Conservation (phyloP, 2,888 invertebrate genomes). For the Anagyrus pseudococci region DNA sequence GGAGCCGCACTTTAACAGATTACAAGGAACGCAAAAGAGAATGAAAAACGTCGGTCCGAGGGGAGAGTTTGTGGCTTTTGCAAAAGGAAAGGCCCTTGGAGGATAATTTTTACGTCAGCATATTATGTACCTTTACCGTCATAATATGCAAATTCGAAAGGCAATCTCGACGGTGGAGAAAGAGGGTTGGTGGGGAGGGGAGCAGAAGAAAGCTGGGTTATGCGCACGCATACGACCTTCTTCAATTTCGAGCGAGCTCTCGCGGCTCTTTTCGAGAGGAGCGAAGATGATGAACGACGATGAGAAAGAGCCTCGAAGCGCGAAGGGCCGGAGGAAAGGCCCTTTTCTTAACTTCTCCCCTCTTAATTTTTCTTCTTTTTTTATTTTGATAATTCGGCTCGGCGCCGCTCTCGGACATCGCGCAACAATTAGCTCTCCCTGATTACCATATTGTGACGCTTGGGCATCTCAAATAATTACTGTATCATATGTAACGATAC, state of each 20-base stretch:
- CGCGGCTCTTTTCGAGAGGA: background rate
- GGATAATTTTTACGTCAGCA: conserved; percentile 33
- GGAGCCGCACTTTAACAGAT: conserved; percentile 7
- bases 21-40: conserved; percentile 3
- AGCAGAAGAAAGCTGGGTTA: too few relatives aligned
- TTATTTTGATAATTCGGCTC: too few relatives aligned
- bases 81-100: background rate
- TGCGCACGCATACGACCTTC: conserved; percentile 28
- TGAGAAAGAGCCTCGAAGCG: conserved; percentile 34
- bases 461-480: conserved; percentile 43
- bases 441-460: conserved; percentile 46
- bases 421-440: conserved; percentile 42
- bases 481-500: conserved; percentile 39
- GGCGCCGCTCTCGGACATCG: conserved; percentile 21
- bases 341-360: too few relatives aligned
- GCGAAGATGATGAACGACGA: conserved; percentile 40
- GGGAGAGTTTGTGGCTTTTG: conserved; percentile 3
- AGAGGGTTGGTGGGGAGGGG: conserved; percentile 3
- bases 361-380: too few relatives aligned
- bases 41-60: conserved; percentile 10
- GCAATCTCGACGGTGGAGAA: conserved; percentile 24
- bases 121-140: conserved; percentile 30
- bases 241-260: conserved; percentile 17
- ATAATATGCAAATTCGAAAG: conserved; percentile 35
- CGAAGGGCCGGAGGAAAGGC: conserved; percentile 30